These are phyloP conservation scores for Neopipo cinnamomea DNA, from an alignment of 2,113 vertebrate genomes.

Conservation along the genomic window DNA sequence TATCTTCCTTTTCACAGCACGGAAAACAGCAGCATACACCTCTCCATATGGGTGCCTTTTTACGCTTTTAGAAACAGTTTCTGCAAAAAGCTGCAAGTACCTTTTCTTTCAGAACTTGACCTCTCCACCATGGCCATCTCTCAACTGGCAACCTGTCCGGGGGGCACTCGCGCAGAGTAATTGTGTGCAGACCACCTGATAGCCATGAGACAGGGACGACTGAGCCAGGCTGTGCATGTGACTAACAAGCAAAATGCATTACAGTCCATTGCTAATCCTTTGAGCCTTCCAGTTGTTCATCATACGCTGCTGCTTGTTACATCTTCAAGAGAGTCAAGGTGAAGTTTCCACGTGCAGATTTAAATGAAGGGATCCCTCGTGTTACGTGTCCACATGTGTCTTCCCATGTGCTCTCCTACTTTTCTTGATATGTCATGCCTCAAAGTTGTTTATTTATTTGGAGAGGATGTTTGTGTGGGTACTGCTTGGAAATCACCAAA, in stretches of 20 bases:
- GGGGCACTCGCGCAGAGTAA: not conserved
- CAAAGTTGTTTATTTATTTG: not conserved
- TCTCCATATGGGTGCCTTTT: not conserved
- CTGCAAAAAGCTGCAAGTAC: not conserved
- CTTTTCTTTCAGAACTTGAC: not conserved
- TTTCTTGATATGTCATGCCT: rapidly evolving
- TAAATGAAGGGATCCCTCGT: not conserved
- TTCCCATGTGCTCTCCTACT: not conserved
- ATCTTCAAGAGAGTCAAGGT: not conserved
- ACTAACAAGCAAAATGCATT: not conserved
- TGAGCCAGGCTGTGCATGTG: not conserved
- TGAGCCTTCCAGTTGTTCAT: slow-evolving; percentile 37
- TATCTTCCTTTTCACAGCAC: not conserved
- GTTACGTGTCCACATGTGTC: rapidly evolving
- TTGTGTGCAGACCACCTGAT: not conserved
- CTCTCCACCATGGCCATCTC: not conserved
- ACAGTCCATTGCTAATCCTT: not conserved
- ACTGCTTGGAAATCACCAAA: not conserved
- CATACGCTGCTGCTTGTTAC: not conserved
- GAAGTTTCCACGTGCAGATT: not conserved
- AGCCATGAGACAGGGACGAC: not conserved
- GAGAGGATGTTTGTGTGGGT: not conserved
- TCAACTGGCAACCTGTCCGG: not conserved
- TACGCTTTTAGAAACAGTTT: not conserved
- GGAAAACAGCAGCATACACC: not conserved